Evolutionary conservation across 2,797 vertebrate species (phyloP).

Genomic region (Dendrocincla fuliginosa): DNA sequence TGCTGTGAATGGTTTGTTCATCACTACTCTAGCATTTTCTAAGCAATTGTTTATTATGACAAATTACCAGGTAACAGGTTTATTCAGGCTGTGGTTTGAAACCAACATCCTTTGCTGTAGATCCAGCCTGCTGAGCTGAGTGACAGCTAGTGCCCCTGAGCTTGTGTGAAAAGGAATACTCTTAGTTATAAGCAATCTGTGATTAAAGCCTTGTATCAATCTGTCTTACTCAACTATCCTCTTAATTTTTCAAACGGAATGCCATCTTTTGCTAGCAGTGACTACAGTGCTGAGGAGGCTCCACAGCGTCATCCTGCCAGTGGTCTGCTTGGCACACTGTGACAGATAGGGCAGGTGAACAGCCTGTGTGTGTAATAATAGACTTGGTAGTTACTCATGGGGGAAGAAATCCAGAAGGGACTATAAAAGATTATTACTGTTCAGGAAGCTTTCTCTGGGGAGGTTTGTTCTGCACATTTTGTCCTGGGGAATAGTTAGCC

Average conservation of each 20-base stretch:
- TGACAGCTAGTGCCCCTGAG: background rate
- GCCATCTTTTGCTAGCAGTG: background rate
- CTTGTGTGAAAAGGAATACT: background rate
- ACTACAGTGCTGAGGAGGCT: background rate
- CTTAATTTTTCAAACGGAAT: background rate
- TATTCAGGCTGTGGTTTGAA: background rate
- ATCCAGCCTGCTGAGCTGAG: background rate
- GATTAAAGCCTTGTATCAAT: background rate
- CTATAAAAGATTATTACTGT: background rate
- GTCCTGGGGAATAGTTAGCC: background rate
- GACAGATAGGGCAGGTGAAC: background rate
- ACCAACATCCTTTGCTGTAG: background rate
- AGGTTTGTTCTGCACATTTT: background rate
- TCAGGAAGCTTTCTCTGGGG: background rate
- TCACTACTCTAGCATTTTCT: background rate
- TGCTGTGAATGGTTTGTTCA: background rate
- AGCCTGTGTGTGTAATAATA: fast-evolving
- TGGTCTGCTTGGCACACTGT: background rate
- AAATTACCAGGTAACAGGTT: background rate
- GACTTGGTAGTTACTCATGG: background rate
- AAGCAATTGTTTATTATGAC: background rate
- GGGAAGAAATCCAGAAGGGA: background rate
- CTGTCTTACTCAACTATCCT: background rate
- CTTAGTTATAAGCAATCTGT: background rate
- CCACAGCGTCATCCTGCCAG: background rate